Percentiles rank a stretch among this genome's conserved stretches.
phyloP scores from a whole-genome alignment of 1,140 invertebrate species.

The Delia radicum region DNA sequence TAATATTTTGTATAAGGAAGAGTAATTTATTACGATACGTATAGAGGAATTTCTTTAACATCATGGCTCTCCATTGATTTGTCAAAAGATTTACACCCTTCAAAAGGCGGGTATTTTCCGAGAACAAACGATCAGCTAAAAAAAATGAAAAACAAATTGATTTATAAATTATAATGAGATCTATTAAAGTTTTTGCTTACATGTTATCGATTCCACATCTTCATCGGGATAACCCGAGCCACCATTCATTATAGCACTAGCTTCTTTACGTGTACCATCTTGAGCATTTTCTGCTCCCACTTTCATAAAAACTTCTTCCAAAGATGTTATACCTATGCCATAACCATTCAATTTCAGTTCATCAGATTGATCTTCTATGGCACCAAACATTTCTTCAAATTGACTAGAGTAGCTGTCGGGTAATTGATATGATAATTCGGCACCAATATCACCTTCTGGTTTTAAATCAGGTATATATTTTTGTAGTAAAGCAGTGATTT shows the following conservation, averaged over 20 bases:
- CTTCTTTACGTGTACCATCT: conserved; percentile 29
- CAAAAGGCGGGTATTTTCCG: conserved; percentile 34
- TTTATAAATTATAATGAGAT: neutral
- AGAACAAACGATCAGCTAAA: conserved; percentile 40
- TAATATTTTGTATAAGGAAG: conserved; percentile 61
- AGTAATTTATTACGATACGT: conserved; percentile 61
- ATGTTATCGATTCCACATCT: conserved; percentile 40
- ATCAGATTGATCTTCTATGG: conserved; percentile 37
- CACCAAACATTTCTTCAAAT: conserved; percentile 47
- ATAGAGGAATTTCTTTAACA: conserved; percentile 63
- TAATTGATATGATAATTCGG: conserved; percentile 46
- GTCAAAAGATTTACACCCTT: conserved; percentile 34
- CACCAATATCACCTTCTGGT: conserved; percentile 46
- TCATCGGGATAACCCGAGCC: conserved; percentile 31
- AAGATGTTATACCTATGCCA: conserved; percentile 89
- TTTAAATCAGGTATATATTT: conserved; percentile 44
- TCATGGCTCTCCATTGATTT: conserved; percentile 66
- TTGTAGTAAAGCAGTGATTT: conserved; percentile 42
- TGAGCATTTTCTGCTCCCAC: conserved; percentile 44
- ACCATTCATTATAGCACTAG: conserved; percentile 34
- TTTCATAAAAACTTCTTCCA: conserved; percentile 84
- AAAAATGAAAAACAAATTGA: no score
- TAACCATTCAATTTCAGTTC: conserved; percentile 68
- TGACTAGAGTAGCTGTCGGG: conserved; percentile 37
- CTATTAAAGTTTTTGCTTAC: no score